Percentiles rank a stretch among this genome's conserved stretches.
phyloP scores from a whole-genome alignment of 2,797 vertebrate species.

The Clarias platycephalus region DNA sequence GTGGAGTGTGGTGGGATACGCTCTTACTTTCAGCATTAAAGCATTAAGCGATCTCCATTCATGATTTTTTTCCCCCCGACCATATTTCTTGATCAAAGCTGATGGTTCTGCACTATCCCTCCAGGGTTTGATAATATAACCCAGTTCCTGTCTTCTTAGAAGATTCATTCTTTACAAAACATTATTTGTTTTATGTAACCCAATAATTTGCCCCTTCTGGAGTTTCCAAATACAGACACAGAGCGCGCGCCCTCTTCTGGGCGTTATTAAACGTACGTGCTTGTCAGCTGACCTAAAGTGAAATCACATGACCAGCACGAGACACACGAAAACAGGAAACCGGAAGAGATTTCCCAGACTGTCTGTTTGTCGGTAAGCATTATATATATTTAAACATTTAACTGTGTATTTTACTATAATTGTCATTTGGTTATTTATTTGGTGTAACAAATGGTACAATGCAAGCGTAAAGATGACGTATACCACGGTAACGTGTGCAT shows the following conservation, averaged over 20 bases:
- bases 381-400: background rate
- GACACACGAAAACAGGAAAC: slow-evolving; percentile 7
- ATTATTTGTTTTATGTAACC: too few species aligned
- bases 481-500: background rate
- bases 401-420: background rate
- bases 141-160: too few species aligned
- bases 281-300: slow-evolving; percentile 13
- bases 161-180: too few species aligned
- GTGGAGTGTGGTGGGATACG: too few species aligned
- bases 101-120: too few species aligned
- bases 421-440: background rate
- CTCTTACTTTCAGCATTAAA: too few species aligned
- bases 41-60: too few species aligned
- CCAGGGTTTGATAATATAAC: too few species aligned
- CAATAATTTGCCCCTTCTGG: too few species aligned
- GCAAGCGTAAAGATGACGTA: background rate
- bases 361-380: background rate
- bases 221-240: background rate
- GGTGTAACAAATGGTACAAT: background rate
- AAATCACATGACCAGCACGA: slow-evolving; percentile 18
- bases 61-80: too few species aligned
- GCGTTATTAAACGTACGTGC: background rate
- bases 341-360: background rate
- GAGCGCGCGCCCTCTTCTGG: slow-evolving; percentile 16
- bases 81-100: too few species aligned